Evolutionary conservation across 2,797 vertebrate species (phyloP), one percentile per base, ranked within the genome.

Genomic region (Phoebastria nigripes): DNA sequence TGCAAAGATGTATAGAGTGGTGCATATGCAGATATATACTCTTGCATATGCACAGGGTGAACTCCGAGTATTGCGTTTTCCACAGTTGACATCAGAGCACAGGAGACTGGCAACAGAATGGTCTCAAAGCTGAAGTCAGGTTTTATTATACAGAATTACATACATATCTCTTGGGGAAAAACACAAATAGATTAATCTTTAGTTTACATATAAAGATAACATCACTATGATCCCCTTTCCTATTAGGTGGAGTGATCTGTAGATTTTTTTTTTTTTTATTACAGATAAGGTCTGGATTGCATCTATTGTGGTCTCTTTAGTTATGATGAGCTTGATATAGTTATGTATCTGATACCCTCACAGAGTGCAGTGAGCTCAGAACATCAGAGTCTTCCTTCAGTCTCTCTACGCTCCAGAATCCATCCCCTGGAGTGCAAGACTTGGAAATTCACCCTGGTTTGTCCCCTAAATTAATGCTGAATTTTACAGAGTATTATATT

Each of bases 81-180:
- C 17, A n/a, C 5, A n/a, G 14, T 4, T 89, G 29, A 24, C 7
- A 26, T 31, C 35, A 44, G 49, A 79, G 11, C 35, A 14, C 11
- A 28, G 15, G 12, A 47, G 11, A 22, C 15, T 66, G 55, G 6
- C 11, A 82, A 15, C 4, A 29, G 37, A 74, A 44, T 2, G 3
- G 4, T 35, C 89, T 56, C 25, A 42, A 63, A 79, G 29, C 20
- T 55, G 5, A 56, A 72, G 7, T 11, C 5, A 12, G 11, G 8
- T 42, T 71, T 80, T 66, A 21, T 46, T 47, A 19, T 15, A 18
- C 8, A 33, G 16, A 41, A 73, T 2, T 42, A 12, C 2, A 22
- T 10, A 11, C 0, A 0, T 4, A 29, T 6, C 7, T 49, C 79
- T 46, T 4, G 16, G 17, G 19, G 17, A 8, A 83, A 76, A 21